phyloP scores from a whole-genome alignment of 2,797 vertebrate species.

The Eurystomus glaucurus region DNA sequence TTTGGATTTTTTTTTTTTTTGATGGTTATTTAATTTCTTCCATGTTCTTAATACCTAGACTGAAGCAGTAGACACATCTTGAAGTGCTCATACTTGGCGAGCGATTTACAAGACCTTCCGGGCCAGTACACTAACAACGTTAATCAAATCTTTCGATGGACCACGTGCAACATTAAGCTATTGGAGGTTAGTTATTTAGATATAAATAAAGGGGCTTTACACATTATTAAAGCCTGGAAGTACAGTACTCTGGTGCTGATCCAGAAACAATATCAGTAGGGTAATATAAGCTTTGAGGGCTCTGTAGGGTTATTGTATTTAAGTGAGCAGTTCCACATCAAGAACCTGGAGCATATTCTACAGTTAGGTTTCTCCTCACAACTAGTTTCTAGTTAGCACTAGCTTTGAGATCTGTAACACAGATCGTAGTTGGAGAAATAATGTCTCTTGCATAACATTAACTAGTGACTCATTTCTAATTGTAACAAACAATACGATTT shows the following conservation, averaged over 20 bases:
- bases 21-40: background rate
- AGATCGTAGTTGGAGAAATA: background rate
- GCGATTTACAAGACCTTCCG: background rate
- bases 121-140: background rate
- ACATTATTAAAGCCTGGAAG: background rate
- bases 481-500: background rate
- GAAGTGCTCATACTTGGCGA: background rate
- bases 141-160: background rate
- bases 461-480: background rate
- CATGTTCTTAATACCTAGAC: background rate
- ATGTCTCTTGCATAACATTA: background rate
- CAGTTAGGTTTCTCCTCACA: background rate
- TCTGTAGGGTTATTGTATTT: background rate
- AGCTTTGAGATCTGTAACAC: background rate
- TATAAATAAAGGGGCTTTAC: background rate
- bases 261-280: background rate
- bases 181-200: constrained; percentile 19
- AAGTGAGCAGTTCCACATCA: background rate
- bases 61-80: background rate
- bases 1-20: background rate
- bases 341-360: background rate
- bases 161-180: background rate
- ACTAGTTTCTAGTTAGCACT: background rate
- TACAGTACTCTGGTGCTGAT: background rate
- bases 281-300: background rate